Base-by-base conservation (phyloP, 2,888 invertebrate species). In the Limenitis camilla region DNA sequence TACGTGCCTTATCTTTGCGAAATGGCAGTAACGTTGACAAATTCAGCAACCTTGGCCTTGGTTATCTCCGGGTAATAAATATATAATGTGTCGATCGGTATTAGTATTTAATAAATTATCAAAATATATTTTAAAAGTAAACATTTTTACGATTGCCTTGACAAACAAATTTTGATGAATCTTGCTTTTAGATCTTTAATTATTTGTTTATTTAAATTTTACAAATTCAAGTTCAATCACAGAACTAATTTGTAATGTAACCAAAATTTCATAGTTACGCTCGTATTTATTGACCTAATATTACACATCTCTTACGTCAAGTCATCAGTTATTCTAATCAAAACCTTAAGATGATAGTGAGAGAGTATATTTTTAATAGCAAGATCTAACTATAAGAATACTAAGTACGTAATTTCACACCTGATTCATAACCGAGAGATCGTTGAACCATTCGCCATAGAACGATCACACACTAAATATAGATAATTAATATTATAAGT, bases 361-460 rank as follows among this genome's bases (percentile, higher is more conserved):
- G 19, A 19, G 19, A 19, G 19, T 19, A 19, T 19, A 19, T 19
- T 19, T 19, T 19, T 19, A 19, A 19, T 19, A 19, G 3, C 27
- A 33, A 43, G n/a, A 43, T 27, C 19, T 5, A 9, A 6, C 5
- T 19, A 33, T 2, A 5, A n/a, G 11, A 27, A 33, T 43, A n/a
- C 43, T 42, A 53, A 58, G 41, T 55, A 53, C 56, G 59, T 59
- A 56, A 59, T 50, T 59, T 59, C 59, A 59, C 59, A 59, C 59
- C 59, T 59, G 56, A 59, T 59, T 54, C 56, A 54, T 55, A 59
- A 59, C 49, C 56, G 40, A 46, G 46, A 56, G 59, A 59, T 59
- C 59, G 49, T 56, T 59, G 59, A 54, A 56, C 59, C 40, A 52
- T 46, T 44, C 35, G 47, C 52, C 53, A 53, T 52, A 45, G 41